A percentile compares a stretch with the other conserved stretches of the same genome.
Evolutionary conservation across 2,113 vertebrate genomes (phyloP).

Genomic region (Aegotheles bennettii): DNA sequence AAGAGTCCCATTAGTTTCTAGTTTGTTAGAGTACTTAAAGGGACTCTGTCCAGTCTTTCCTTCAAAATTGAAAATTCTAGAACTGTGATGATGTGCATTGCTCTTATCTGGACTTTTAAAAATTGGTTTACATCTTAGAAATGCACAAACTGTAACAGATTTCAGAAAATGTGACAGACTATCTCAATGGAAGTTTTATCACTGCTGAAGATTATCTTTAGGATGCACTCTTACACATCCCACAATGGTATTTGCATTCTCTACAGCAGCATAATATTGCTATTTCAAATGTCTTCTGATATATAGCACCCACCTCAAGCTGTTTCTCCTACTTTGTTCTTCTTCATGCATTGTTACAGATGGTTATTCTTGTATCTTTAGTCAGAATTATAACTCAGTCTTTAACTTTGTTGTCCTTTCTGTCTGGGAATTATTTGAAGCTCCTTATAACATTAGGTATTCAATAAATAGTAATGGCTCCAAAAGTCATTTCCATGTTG

Average conservation of each 20-base stretch:
- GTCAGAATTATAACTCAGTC: not conserved
- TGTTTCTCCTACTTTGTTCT: not conserved
- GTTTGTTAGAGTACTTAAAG: not conserved
- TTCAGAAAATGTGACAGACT: not conserved
- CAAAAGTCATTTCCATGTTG: not conserved
- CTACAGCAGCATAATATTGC: not conserved
- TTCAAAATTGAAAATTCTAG: not conserved
- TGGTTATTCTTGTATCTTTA: not conserved
- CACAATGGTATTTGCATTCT: not conserved
- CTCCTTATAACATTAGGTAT: not conserved
- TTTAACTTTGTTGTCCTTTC: not conserved
- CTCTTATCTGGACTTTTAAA: not conserved
- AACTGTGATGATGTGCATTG: fast-evolving
- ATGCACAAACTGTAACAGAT: not conserved
- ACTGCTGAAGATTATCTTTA: not conserved
- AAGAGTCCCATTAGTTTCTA: not conserved
- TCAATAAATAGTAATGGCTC: not conserved
- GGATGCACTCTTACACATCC: not conserved
- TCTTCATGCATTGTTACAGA: not conserved
- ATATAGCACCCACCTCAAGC: not conserved
- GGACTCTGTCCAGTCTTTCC: not conserved
- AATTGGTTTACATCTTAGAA: not conserved
- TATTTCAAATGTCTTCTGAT: not conserved
- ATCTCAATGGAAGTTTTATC: not conserved
- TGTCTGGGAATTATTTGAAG: not conserved